Percentiles rank a stretch among this genome's conserved stretches.
Evolutionary conservation across 2,113 vertebrate species (phyloP).

Genomic region (Oryctolagus cuniculus): mOryCun1.1 NC_091435.1:112364501-112365000

Average conservation of each 20-base stretch:
- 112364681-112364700: neutral
- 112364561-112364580: neutral
- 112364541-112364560: neutral
- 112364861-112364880: neutral
- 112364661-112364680: neutral
- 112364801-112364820: neutral
- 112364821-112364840: neutral
- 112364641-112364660: neutral
- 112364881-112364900: neutral
- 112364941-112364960: neutral
- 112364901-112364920: neutral
- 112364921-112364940: neutral
- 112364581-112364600: neutral
- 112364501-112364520: neutral
- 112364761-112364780: neutral
- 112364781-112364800: neutral
- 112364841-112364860: neutral
- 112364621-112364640: neutral
- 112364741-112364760: neutral
- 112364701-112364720: neutral
- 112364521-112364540: neutral
- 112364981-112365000: neutral
- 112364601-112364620: neutral
- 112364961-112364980: neutral
- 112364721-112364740: neutral